Evolutionary conservation across 2,888 invertebrate species (phyloP).

Genomic region (Isoperla grammatica): DNA sequence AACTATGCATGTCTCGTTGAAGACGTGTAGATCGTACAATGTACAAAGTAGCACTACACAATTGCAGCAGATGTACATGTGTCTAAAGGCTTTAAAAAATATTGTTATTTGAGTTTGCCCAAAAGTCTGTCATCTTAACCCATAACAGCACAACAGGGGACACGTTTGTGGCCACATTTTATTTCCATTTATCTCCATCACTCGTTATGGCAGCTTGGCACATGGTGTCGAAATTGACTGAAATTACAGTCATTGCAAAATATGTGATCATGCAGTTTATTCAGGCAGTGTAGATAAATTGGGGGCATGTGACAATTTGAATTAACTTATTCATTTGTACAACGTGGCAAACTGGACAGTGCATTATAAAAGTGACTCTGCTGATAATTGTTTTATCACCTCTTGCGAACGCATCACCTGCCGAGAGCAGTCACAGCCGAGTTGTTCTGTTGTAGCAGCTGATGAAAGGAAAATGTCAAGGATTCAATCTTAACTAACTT

Average conservation of each 20-base stretch:
- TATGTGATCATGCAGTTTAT: background rate
- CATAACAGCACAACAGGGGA: too few species aligned
- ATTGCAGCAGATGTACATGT: too few species aligned
- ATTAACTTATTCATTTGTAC: background rate
- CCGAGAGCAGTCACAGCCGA: conserved; percentile 53
- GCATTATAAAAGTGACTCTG: background rate
- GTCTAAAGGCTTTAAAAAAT: too few species aligned
- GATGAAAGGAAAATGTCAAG: conserved; percentile 39
- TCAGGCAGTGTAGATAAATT: background rate
- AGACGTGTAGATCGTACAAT: too few species aligned
- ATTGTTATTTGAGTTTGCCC: too few species aligned
- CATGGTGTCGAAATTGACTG: background rate
- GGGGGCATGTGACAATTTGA: background rate
- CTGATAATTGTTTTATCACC: conserved; percentile 20
- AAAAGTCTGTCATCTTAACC: too few species aligned
- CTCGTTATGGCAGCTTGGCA: background rate
- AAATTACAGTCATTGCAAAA: background rate
- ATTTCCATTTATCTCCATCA: too few species aligned
- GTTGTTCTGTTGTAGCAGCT: conserved; percentile 82
- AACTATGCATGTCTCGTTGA: too few species aligned
- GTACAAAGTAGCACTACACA: too few species aligned
- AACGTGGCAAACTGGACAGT: background rate
- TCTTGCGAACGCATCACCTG: conserved; percentile 4
- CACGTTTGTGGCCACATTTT: too few species aligned
- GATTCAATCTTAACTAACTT: conserved; percentile 15